Percentiles rank a stretch among this genome's conserved stretches.
phyloP scores from a whole-genome alignment of 2,888 invertebrate genomes.

The Parapristionchus giblindavisi region DNA sequence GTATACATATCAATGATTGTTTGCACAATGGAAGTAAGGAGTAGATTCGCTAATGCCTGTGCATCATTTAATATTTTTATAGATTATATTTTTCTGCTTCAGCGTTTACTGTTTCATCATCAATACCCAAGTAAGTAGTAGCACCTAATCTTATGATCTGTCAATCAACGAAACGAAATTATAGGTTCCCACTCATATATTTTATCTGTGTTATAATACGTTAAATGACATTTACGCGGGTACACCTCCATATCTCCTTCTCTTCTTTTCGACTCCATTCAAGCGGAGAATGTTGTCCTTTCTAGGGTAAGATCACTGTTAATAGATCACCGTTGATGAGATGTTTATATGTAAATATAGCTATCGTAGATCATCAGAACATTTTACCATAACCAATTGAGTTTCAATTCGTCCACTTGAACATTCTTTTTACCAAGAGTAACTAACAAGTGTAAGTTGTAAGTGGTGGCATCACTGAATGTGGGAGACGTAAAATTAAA shows the following conservation, averaged over 20 bases:
- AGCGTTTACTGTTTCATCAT: slow-evolving; percentile 30
- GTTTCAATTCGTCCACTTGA: no score
- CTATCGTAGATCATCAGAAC: no score
- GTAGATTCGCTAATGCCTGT: neutral
- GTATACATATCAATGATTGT: slow-evolving; percentile 23
- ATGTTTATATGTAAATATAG: no score
- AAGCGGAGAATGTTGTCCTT: slow-evolving; percentile 12
- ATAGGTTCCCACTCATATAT: slow-evolving; percentile 24
- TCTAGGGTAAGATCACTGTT: slow-evolving; percentile 15
- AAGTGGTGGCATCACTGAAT: no score
- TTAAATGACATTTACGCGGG: slow-evolving; percentile 25
- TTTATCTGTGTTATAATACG: slow-evolving; percentile 13
- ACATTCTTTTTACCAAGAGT: no score
- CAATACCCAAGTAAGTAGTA: slow-evolving; percentile 11
- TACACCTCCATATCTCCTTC: slow-evolving; percentile 17
- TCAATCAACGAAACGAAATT: neutral
- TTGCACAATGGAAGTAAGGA: slow-evolving; percentile 22
- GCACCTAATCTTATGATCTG: neutral
- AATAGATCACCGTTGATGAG: no score
- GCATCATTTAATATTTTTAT: neutral
- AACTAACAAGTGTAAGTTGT: no score
- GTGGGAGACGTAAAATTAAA: no score
- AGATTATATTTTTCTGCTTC: slow-evolving; percentile 22
- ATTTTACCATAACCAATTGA: no score
- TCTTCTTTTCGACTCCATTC: slow-evolving; percentile 29